Evolutionary conservation across 2,113 vertebrate species (phyloP).

Genomic region (Paraplagusia blochii): DNA sequence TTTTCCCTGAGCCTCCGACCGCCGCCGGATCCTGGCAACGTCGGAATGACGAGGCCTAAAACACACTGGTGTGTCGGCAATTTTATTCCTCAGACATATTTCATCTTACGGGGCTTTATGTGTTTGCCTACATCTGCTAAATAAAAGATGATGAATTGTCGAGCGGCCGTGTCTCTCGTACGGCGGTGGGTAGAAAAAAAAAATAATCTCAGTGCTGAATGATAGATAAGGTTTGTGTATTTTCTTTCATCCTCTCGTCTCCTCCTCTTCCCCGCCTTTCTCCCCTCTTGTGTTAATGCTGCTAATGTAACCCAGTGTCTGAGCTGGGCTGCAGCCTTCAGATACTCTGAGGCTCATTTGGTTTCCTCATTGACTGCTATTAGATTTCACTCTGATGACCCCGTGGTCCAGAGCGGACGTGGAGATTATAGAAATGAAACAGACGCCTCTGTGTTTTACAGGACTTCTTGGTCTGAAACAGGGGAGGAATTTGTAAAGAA

Average conservation of each 20-base stretch:
- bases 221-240: conserved; percentile 53
- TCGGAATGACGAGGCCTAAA: conserved; percentile 59
- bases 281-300: conserved; percentile 39
- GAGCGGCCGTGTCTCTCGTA: conserved; percentile 42
- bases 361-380: conserved; percentile 70
- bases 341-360: conserved; percentile 70
- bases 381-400: conserved; percentile 71
- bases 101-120: conserved; percentile 55
- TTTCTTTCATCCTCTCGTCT: conserved; percentile 41
- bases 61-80: conserved; percentile 50
- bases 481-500: no score
- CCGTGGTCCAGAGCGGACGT: conserved; percentile 43
- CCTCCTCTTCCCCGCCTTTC: conserved; percentile 3
- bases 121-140: conserved; percentile 53
- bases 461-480: neutral
- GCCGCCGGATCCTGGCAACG: conserved; percentile 66
- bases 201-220: conserved; percentile 43
- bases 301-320: conserved; percentile 50
- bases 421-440: conserved; percentile 50
- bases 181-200: conserved; percentile 33
- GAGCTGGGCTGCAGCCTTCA: conserved; percentile 55
- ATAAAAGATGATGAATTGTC: conserved; percentile 65
- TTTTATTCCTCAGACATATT: conserved; percentile 62
- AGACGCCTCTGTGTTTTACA: neutral
- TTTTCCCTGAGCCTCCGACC: conserved; percentile 36